Evolutionary conservation across 92 coral and sea anemone genomes (phyloP), one percentile per base, ranked within the genome.

Genomic region (Isaurus tuberculatus): DNA sequence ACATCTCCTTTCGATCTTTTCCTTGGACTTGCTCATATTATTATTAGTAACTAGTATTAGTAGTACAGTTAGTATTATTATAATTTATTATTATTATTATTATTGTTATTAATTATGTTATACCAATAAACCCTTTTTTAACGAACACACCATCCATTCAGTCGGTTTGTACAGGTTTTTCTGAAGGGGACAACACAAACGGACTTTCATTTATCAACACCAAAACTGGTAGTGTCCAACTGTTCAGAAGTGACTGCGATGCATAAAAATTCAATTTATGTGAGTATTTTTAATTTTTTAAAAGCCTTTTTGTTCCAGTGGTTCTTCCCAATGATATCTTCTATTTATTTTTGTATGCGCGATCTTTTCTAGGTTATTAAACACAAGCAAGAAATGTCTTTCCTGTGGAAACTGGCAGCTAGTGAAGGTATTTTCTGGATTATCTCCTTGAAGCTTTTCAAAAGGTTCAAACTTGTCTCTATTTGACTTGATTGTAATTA

Each of bases 131-230:
- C 13, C 1, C 63, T 55, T 8, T 55, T 22, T 26, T 55, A 55
- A 55, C 23, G 23, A 55, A 17, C 3, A 19, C 8, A 2, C 17
- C 48, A 44, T 81, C 33, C 20, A 74, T 63, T 44, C 80, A 93
- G 97, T 34, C 94, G 94, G 44, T 93, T 93, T 86, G 53, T 93
- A 26, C 97, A 93, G 75, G 89, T 77, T n/a, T 73, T 93, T 9
- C 90, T 91, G 10, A 29, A 82, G 70, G 91, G 94, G n/a, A 64
- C 65, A 31, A 85, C 86, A 71, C 95, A 88, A 16, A 30, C 85
- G 0, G 84, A 84, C 72, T 55, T 91, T 20, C 73, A 85, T n/a
- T 79, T 93, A 40, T 75, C 85, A 26, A 28, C 94, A 20, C 94
- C 91, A 40, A 89, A 85, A 36, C 83, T 93, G 70, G 28, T 70